Base-by-base conservation (phyloP, 2,113 vertebrate genomes). In the Falcunculus frontatus region DNA sequence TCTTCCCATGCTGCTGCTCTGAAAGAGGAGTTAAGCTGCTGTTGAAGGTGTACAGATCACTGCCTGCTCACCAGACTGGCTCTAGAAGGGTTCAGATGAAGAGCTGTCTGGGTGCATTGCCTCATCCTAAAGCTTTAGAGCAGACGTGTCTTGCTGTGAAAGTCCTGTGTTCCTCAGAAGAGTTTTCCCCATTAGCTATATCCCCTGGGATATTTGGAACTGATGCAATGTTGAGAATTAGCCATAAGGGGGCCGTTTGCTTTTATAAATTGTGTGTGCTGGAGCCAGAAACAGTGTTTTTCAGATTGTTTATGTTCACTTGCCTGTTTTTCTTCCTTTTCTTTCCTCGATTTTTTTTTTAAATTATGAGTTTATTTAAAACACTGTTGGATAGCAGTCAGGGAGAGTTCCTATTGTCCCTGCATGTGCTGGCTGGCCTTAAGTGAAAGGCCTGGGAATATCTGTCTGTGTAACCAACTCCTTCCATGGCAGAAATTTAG, bases 211-310 rank as follows among this genome's bases (percentile, higher is more conserved):
- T 82, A 46, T 72, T 72, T 63, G 62, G 70, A 87, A 67, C 62
- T 69, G 93, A 64, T 86, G 92, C 84, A 80, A 11, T 92, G 53
- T 65, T 77, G 74, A 86, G 81, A 81, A 91, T 87, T 91, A 90
- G 84, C 89, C 80, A 74, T 84, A 60, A 89, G 90, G 87, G 95
- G 92, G 87, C 78, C 64, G 68, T 88, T 97, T 59, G 82, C 65
- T 67, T 93, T 69, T 77, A 73, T 67, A 73, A 86, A 70, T 27
- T 18, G 29, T 47, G 27, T 1, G 4, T 49, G 65, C 64, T 65
- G 62, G 42, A 93, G 86, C 87, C 68, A 93, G 69, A 42, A 89
- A 57, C 46, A 5, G 29, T 44, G 42, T 55, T 79, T 74, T 87
- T 87, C 80, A 68, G 64, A 37, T 69, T 41, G 64, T 64, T 74